These are phyloP conservation scores for Sterrhoptilus dennistouni DNA, from an alignment of 2,113 vertebrate species.

Conservation along the genomic window DNA sequence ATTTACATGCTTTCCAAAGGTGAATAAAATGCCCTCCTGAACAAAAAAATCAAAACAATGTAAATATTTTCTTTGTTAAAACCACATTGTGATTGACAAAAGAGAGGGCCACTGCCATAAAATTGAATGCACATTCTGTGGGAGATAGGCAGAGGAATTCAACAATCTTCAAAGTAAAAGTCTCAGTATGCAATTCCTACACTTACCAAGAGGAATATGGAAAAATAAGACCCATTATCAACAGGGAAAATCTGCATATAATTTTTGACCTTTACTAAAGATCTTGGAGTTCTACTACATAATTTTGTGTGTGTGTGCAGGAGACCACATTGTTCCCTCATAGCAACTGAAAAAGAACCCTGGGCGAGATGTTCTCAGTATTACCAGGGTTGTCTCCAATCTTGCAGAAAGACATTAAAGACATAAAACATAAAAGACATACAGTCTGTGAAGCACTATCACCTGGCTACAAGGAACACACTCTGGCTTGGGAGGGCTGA, in stretches of 20 bases:
- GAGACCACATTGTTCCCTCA: neutral
- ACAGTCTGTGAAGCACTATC: neutral
- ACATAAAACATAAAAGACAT: neutral
- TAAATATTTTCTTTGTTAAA: conserved; percentile 39
- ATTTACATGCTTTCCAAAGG: conserved; percentile 58
- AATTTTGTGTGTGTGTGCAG: neutral
- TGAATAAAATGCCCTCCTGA: conserved; percentile 30
- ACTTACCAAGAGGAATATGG: neutral
- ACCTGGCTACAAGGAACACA: neutral
- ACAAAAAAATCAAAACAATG: conserved; percentile 61
- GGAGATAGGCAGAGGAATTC: neutral
- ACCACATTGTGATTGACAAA: neutral
- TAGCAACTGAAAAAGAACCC: neutral
- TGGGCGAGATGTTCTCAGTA: neutral
- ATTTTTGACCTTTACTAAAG: neutral
- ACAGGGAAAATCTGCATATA: neutral
- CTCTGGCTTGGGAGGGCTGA: neutral
- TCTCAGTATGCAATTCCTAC: neutral
- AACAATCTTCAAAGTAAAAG: neutral
- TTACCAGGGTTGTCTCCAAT: neutral
- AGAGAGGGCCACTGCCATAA: neutral
- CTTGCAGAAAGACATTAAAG: neutral
- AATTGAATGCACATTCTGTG: neutral
- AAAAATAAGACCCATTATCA: neutral
- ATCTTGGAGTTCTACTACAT: neutral